phyloP scores from a whole-genome alignment of 2,888 invertebrate species.

The Trimorus sp. region DNA sequence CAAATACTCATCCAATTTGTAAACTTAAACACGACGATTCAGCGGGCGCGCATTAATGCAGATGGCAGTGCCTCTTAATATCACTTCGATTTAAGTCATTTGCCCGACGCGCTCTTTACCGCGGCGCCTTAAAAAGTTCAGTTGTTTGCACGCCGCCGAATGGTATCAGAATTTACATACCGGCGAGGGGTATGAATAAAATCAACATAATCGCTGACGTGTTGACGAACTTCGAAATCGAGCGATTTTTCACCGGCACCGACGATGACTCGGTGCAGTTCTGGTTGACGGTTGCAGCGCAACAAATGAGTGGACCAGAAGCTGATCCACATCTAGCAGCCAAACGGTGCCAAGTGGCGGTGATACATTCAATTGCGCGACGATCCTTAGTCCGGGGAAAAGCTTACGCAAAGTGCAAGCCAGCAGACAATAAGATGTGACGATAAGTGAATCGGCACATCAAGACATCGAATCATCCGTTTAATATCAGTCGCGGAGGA shows the following conservation, averaged over 20 bases:
- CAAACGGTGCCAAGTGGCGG: not conserved
- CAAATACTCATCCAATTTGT: constrained; percentile 39
- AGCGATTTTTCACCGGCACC: constrained; percentile 4
- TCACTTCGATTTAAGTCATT: constrained; percentile 34
- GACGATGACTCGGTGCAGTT: not conserved
- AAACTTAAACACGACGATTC: constrained; percentile 33
- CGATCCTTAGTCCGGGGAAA: constrained; percentile 3
- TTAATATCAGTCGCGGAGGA: constrained; percentile 73
- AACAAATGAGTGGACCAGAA: too few species aligned
- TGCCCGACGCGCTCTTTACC: constrained; percentile 2
- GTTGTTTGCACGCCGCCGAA: constrained; percentile 10
- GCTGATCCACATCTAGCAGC: too few species aligned
- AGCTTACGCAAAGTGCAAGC: constrained; percentile 15
- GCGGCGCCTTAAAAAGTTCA: constrained; percentile 1
- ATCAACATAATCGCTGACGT: constrained; percentile 36
- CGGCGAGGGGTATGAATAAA: constrained; percentile 3
- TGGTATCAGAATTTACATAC: constrained; percentile 13
- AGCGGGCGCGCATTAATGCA: constrained; percentile 25
- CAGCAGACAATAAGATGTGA: constrained; percentile 49
- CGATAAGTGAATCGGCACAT: constrained; percentile 63
- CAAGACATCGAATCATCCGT: constrained; percentile 77
- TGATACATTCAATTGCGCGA: constrained; percentile 27
- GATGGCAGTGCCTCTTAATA: constrained; percentile 14
- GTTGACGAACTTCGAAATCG: constrained; percentile 1
- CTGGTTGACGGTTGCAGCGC: not conserved